Base-by-base conservation (phyloP, 2,113 vertebrate genomes). In the Rafetus swinhoei region DNA sequence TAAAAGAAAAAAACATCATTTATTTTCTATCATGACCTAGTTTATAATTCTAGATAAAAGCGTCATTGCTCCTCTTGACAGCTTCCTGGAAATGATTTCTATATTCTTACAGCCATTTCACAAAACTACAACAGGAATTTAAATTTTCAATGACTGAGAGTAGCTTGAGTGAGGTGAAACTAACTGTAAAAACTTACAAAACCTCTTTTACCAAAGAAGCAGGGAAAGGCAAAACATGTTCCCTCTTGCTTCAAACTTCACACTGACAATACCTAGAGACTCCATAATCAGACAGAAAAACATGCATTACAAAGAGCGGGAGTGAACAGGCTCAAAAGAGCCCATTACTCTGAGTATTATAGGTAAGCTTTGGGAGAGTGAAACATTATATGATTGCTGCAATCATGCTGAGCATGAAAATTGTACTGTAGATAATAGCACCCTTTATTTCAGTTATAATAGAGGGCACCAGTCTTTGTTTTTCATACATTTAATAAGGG, bases 401-500 rank as follows among this genome's bases (percentile, higher is more conserved):
- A 94, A 80, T 90, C 91, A 82, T 22, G 81, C 94, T 95, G 92
- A 82, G 52, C 60, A 85, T 88, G 86, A 35, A 92, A 93, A 72
- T 95, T 91, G n/a, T 86, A 32, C 54, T 1, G 2, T 74, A 93
- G 74, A 90, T 89, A 94, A 83, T 84, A 95, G 85, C 86, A 72
- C 54, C 6, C 11, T 62, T 60, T 81, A 88, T 84, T 95, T 95
- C 95, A 95, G 91, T 82, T 91, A 79, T 85, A 96, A 88, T 79
- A 88, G 82, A 90, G 72, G 81, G 85, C 76, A n/a, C n/a, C n/a
- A 77, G 93, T 57, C 15, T 80, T 35, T 16, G 81, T 21, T 79
- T 92, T 24, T 88, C 91, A 72, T 86, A 95, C 95, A 94, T 85
- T 86, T 62, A 96, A 93, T 94, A 94, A 95, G 90, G 60, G 87